Base-by-base conservation (phyloP, 2,888 invertebrate genomes). In the Dynastes maya region DNA sequence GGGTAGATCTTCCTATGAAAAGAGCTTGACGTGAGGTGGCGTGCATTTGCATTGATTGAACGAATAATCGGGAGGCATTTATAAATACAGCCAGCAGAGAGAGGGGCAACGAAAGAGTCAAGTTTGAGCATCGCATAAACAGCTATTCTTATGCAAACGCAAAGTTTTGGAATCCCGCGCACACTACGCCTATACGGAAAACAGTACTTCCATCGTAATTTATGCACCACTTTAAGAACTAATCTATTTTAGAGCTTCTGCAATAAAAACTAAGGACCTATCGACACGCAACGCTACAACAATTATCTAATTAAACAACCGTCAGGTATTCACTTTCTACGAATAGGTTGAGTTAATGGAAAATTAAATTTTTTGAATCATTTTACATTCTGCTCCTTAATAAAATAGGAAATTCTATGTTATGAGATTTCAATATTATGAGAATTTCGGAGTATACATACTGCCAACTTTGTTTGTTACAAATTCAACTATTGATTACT, bases 111-210 rank as follows among this genome's bases (percentile, higher is more conserved):
- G 22, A 22, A 74, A 61, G 13, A 61, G 22, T 45, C 4, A 58
- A 58, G 37, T 32, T 71, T 45, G 74, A 61, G 68, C 64, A 64
- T 77, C 70, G 78, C 63, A 55, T 76, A 68, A 80, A 68, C 78
- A 79, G 79, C 78, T 78, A 78, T 78, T 79, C 78, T 77, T 78
- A 80, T 80, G 80, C 80, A 80, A 80, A 80, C 79, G 72, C 16
- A 45, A 74, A 74, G 61, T 61, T 74, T 61, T 6, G 72, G 72
- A 74, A 74, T 74, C 61, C 72, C 45, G 61, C n/a, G 27, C 72
- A 22, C 37, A n/a, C 61, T 61, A 40, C n/a, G 72, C 72, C 61
- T 55, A 37, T 37, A 74, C 72, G 72, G 27, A 61, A 74, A 71
- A 29, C 16, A 77, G 70, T 49, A 77, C 63, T 71, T 75, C n/a